Evolutionary conservation across 2,113 vertebrate species (phyloP).

Genomic region (Thomomys bottae): DNA sequence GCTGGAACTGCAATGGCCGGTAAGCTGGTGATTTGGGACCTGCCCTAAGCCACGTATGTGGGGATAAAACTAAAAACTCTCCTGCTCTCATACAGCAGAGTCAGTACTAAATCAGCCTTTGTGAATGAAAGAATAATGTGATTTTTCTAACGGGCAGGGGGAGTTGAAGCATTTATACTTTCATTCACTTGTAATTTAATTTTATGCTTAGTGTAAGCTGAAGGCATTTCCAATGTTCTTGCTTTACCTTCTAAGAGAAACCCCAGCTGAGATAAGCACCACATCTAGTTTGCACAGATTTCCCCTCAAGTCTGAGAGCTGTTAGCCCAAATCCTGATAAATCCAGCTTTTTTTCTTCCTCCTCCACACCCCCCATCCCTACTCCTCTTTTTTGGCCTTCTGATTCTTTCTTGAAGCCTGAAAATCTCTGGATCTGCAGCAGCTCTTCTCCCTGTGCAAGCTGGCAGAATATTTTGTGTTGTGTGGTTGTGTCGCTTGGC

Average conservation of each 20-base stretch:
- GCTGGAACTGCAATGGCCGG: background rate
- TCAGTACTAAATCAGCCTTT: background rate
- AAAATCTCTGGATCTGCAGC: background rate
- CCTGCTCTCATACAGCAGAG: background rate
- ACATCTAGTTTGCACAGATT: background rate
- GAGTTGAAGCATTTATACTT: too few species aligned
- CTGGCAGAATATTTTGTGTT: background rate
- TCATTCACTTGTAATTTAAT: background rate
- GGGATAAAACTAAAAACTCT: background rate
- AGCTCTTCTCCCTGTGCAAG: background rate
- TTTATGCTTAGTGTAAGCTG: background rate
- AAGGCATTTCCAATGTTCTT: background rate
- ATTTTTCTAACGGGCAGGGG: too few species aligned
- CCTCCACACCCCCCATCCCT: background rate
- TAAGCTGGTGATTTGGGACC: too few species aligned
- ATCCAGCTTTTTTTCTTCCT: background rate
- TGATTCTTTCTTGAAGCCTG: background rate
- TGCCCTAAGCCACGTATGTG: too few species aligned
- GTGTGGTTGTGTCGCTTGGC: background rate
- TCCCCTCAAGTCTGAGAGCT: background rate
- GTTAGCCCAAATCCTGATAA: too few species aligned
- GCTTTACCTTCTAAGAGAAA: background rate
- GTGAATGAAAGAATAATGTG: background rate
- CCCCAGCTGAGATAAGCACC: background rate
- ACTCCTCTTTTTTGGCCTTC: background rate